Conservation (phyloP, 2,888 invertebrate species). For the Patella pellucida region DNA sequence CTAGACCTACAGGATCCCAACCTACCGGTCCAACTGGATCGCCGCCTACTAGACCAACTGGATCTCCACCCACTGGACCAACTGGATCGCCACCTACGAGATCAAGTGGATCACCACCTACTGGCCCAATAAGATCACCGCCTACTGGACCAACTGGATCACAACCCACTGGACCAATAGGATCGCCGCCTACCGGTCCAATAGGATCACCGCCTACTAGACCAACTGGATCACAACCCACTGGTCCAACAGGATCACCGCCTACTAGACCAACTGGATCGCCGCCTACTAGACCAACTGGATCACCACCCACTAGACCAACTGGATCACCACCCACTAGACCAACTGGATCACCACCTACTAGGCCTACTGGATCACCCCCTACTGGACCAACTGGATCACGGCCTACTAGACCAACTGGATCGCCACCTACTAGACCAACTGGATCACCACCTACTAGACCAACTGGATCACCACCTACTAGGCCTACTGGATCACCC, state of each 20-base stretch:
- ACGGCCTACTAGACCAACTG: background rate
- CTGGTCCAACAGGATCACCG: background rate
- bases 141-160: background rate
- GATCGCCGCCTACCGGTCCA: background rate
- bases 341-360: background rate
- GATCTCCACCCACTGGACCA: background rate
- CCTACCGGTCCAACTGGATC: background rate
- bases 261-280: background rate
- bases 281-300: background rate
- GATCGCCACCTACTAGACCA: background rate
- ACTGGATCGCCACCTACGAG: background rate
- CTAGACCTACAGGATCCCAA: background rate
- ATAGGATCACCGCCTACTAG: background rate
- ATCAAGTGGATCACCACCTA: background rate
- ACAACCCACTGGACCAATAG: background rate
- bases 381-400: background rate
- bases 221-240: background rate
- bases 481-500: background rate
- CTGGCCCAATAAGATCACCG: background rate
- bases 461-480: background rate
- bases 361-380: background rate
- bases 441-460: background rate
- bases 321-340: background rate
- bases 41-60: background rate
- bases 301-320: background rate